Evolutionary conservation across 2,113 vertebrate genomes (phyloP).

Genomic region (Gorsachius goisagi): DNA sequence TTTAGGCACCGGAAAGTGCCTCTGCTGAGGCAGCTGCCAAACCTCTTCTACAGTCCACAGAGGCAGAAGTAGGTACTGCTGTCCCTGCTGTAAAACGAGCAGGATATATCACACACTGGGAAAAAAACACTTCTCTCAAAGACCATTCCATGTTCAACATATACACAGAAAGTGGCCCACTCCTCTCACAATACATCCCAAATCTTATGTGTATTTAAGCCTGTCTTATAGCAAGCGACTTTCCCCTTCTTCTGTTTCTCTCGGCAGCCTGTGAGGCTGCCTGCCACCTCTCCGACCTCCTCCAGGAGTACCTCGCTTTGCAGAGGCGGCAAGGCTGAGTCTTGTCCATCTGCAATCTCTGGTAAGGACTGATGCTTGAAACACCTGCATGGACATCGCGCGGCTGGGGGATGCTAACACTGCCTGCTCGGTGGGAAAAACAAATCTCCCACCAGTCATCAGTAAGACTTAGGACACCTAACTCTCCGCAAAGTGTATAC

Average conservation of each 20-base stretch:
- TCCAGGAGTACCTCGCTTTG: not conserved
- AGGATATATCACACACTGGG: not conserved
- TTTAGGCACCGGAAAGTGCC: not conserved
- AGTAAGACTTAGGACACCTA: not conserved
- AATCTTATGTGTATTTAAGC: accelerated
- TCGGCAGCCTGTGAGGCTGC: not conserved
- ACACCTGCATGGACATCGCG: accelerated
- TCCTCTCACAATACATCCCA: not conserved
- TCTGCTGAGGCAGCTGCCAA: not conserved
- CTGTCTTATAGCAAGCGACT: not conserved
- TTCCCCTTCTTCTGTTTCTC: not conserved
- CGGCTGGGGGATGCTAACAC: not conserved
- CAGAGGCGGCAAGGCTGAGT: not conserved
- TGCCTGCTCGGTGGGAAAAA: not conserved
- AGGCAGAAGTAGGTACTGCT: not conserved
- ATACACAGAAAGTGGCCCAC: not conserved
- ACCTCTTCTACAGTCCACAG: not conserved
- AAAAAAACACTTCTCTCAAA: not conserved
- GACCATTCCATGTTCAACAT: accelerated
- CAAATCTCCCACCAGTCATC: not conserved
- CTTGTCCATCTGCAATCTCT: not conserved
- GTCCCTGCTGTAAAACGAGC: not conserved
- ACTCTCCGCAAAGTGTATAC: not conserved
- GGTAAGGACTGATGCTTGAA: not conserved
- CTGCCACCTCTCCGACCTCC: too few species aligned